Evolutionary conservation across 2,113 vertebrate species (phyloP), one percentile per base, ranked within the genome.

Genomic region (Lampris megalopsis): DNA sequence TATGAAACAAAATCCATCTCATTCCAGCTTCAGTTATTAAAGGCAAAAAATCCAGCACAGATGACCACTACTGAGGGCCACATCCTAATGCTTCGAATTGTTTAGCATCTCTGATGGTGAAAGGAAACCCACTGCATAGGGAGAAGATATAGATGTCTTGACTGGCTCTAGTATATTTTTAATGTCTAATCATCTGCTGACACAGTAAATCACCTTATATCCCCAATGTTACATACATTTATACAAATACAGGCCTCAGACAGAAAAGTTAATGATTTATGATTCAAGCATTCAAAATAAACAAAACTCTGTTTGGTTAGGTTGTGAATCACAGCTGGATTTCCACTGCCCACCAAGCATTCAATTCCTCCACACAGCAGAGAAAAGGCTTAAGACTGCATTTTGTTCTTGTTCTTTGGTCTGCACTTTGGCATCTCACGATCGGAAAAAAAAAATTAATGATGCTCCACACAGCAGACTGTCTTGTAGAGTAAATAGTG

Each of bases 261-360:
- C 24, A 24, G 24, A 24, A 24, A 24, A 24, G 24, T 24, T 24
- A 24, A 24, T 24, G 24, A 24, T 24, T 24, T 24, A 24, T 24
- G 24, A 24, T 24, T 24, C 24, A 24, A 24, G 24, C 24, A 24
- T 24, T 24, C 24, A 24, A 24, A 24, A 24, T 24, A 24, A 24
- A 24, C 24, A 24, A 24, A 24, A 24, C 24, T 24, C 24, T 24
- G 24, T 24, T 24, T 24, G 24, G 24, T 24, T 24, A 24, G 24
- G 24, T 24, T 24, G 24, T 24, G 24, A 24, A 80, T 82, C 81
- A 65, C 73, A 79, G 60, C 35, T 64, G 9, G 77, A 54, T 61
- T 78, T 42, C 45, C 43, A 43, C 4, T 53, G 3, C 53, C 5
- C 41, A 11, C 4, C n/a, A 3, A 3, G 10, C 56, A 53, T 63